Evolutionary conservation across 2,113 vertebrate species (phyloP).

Genomic region (Sclerurus mexicanus): DNA sequence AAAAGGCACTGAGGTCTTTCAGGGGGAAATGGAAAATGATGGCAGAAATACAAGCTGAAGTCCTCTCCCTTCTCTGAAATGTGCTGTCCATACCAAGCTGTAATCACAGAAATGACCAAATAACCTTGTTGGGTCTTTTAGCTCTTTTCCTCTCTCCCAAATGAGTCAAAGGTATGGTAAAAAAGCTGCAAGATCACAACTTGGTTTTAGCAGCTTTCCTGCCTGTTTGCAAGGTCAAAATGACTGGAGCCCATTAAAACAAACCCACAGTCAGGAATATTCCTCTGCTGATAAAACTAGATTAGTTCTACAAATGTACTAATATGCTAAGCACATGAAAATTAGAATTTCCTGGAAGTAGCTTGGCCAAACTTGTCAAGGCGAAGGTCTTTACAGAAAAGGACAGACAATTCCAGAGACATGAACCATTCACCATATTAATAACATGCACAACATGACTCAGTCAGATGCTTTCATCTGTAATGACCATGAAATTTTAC

Average conservation of each 20-base stretch:
- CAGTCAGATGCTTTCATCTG: neutral
- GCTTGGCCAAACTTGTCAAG: neutral
- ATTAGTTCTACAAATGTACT: neutral
- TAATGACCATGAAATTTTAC: neutral
- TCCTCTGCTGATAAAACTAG: neutral
- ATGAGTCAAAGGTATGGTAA: neutral
- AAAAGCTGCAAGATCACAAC: neutral
- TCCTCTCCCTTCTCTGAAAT: neutral
- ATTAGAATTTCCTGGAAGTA: neutral
- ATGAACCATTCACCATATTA: neutral
- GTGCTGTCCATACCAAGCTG: neutral
- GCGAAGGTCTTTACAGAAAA: neutral
- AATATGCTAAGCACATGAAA: neutral
- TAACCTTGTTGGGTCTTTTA: neutral
- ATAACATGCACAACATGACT: neutral
- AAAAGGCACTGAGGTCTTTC: neutral
- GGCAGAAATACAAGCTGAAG: neutral
- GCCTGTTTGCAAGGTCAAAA: neutral
- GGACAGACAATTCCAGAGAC: neutral
- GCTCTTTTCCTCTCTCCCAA: neutral
- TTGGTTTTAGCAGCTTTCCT: neutral
- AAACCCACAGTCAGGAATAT: neutral
- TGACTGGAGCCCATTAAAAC: neutral
- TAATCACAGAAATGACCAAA: neutral
- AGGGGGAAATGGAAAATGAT: neutral